A percentile compares a stretch with the other conserved stretches of the same genome.
Conservation (phyloP, 1,140 invertebrate genomes). For the Bombyx mandarina region DNA sequence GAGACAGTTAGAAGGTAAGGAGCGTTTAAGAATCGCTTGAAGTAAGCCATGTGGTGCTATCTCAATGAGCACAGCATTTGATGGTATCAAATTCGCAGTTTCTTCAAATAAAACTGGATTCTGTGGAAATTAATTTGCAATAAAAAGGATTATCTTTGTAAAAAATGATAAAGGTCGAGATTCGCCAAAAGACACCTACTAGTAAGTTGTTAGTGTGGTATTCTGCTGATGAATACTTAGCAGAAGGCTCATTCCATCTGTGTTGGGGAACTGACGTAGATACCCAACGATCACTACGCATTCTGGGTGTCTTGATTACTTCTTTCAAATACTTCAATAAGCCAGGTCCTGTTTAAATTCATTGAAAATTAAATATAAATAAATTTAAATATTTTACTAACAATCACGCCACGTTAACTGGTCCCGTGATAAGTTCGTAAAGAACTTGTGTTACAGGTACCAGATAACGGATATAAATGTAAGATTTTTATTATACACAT, state of each 20-base stretch:
- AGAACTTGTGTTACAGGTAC: too few species aligned
- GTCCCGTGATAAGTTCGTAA: too few species aligned
- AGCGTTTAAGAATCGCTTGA: slow-evolving; percentile 78
- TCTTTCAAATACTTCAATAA: slow-evolving; percentile 78
- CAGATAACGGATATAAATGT: too few species aligned
- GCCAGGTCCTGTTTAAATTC: slow-evolving; percentile 64
- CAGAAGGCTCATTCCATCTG: slow-evolving; percentile 76
- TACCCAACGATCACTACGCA: slow-evolving; percentile 83
- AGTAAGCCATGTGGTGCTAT: slow-evolving; percentile 88
- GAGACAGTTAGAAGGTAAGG: slow-evolving; percentile 48
- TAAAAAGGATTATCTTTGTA: neutral
- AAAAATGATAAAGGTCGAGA: neutral
- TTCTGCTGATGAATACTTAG: slow-evolving; percentile 82
- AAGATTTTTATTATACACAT: too few species aligned
- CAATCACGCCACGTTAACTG: too few species aligned
- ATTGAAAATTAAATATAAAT: too few species aligned
- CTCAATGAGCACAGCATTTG: slow-evolving; percentile 81
- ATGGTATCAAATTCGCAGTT: slow-evolving; percentile 79
- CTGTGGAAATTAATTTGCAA: slow-evolving; percentile 13
- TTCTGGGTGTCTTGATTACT: slow-evolving; percentile 76
- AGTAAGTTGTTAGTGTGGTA: slow-evolving; percentile 89
- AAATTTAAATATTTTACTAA: too few species aligned
- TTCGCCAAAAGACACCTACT: slow-evolving; percentile 1
- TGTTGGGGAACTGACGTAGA: slow-evolving; percentile 84
- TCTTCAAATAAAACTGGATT: slow-evolving; percentile 88